Conservation (phyloP, 2,888 invertebrate species). For the Trachelus stipa region DNA sequence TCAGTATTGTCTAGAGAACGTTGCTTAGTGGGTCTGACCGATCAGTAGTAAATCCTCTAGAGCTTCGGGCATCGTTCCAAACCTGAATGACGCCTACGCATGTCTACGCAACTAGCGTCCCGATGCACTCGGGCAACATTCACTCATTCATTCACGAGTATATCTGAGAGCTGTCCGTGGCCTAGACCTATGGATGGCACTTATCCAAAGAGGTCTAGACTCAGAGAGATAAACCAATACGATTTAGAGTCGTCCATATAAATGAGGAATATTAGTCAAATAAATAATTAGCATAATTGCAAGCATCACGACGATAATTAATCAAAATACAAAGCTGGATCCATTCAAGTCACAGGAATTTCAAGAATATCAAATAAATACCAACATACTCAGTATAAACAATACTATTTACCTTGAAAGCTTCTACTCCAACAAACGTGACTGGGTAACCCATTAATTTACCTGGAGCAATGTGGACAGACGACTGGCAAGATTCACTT, state of each 20-base stretch:
- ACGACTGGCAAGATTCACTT: constrained; percentile 26
- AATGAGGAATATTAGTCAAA: neutral
- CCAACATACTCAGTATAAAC: neutral
- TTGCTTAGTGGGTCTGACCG: neutral
- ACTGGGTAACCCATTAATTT: constrained; percentile 28
- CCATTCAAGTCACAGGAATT: neutral
- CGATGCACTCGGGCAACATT: constrained; percentile 35
- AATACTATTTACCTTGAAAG: neutral
- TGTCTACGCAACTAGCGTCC: constrained; percentile 34
- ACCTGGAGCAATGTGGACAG: neutral
- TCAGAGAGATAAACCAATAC: neutral
- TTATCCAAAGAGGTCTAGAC: neutral
- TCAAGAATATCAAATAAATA: neutral
- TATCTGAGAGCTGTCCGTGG: neutral
- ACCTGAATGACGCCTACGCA: constrained; percentile 44
- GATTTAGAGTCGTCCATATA: neutral
- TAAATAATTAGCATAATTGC: neutral
- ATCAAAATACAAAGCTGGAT: neutral
- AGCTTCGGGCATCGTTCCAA: constrained; percentile 42
- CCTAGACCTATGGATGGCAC: constrained; percentile 5
- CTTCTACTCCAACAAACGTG: neutral
- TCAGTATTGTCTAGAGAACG: neutral
- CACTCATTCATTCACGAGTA: constrained; percentile 30
- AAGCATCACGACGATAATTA: neutral
- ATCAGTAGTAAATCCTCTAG: constrained; percentile 15